Evolutionary conservation across 1,140 invertebrate species (phyloP), one percentile per base, ranked within the genome.

Genomic region (Stratiolaelaps scimitus): DNA sequence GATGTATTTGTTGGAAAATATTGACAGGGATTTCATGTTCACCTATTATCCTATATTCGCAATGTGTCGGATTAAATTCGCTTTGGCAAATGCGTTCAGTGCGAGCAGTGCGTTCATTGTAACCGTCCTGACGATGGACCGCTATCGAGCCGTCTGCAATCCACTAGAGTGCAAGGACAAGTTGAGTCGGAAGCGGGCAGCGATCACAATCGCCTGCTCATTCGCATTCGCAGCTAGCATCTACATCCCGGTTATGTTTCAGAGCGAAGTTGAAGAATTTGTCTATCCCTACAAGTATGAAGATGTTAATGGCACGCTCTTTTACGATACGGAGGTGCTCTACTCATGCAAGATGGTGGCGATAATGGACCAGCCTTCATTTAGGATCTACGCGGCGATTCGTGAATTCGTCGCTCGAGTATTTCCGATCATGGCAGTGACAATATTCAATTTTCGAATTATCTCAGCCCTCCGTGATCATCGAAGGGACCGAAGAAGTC

Each of bases 51-150:
- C n/a, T n/a, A n/a, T n/a, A n/a, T n/a, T n/a, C n/a, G n/a, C n/a
- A n/a, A n/a, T n/a, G n/a, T n/a, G n/a, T n/a, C 47, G 47, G 19
- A 48, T 48, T 5, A 23, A 7, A 28, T 48, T 48, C 47, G 47
- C 47, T 4, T 76, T 85, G 7, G 83, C 84, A 15, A 86, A 86
- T 68, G 83, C 82, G 26, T 85, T 83, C 71, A 75, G 86, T 43
- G 82, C 74, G 17, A 71, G 74, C 19, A 74, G 73, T 65, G 76
- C 76, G n/a, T 76, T 76, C 69, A 74, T 76, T 64, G 75, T 77
- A 7, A 74, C 76, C 2, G 75, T 74, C 23, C 71, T 77, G 10
- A 77, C 76, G 2, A 71, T 77, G 46, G 76, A 77, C 66, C 71
- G 76, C 7, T 77, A 75, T 68, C 71, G 74, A 0, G 74, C 76